phyloP scores from a whole-genome alignment of 37 sponge, comb jelly and placozoan species.

The Halichondria panicea region DNA sequence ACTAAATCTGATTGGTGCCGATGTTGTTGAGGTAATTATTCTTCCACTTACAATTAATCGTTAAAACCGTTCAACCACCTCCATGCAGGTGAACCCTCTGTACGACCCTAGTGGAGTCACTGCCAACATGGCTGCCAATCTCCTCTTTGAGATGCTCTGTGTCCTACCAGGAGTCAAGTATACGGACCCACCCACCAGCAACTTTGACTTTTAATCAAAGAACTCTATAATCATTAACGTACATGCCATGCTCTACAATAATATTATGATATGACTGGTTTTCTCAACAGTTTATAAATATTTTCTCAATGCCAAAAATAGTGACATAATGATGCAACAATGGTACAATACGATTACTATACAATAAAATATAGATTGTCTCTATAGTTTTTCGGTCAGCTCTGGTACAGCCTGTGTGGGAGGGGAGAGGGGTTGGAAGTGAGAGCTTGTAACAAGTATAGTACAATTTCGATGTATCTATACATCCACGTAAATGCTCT shows the following conservation, averaged over 20 bases:
- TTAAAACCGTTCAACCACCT: neutral
- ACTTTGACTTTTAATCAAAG: neutral
- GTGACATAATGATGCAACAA: neutral
- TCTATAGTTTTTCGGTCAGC: slow-evolving; percentile 70
- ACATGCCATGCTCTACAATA: no score
- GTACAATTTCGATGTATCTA: no score
- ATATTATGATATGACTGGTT: no score
- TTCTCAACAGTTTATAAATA: neutral
- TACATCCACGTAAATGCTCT: no score
- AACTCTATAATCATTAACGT: neutral
- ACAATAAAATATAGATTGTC: neutral
- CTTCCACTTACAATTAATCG: neutral
- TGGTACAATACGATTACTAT: neutral
- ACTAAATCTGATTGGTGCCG: slow-evolving; percentile 73
- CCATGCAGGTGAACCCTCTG: slow-evolving; percentile 63
- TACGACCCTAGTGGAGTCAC: slow-evolving; percentile 65
- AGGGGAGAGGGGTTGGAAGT: no score
- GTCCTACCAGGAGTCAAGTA: slow-evolving; percentile 74
- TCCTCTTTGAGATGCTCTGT: slow-evolving; percentile 83
- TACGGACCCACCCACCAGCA: neutral
- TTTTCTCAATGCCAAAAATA: neutral
- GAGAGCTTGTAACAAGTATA: no score
- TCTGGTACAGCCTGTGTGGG: slow-evolving; percentile 87
- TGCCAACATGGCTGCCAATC: slow-evolving; percentile 61
- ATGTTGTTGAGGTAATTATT: slow-evolving; percentile 68